Base-by-base conservation (phyloP, 2,888 invertebrate species). In the Synanthedon formicaeformis region DNA sequence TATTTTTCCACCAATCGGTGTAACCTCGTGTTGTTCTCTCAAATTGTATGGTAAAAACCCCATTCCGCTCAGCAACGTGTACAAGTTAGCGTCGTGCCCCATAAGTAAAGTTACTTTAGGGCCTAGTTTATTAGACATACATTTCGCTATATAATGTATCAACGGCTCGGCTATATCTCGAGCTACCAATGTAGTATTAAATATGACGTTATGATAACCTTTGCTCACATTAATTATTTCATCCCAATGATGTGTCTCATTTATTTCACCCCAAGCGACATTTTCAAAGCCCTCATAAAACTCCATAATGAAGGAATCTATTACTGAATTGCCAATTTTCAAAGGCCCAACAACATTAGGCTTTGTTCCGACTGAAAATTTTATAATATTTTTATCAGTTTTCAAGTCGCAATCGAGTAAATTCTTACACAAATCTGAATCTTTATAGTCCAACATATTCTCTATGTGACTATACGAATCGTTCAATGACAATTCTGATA, bases 81-180 rank as follows among this genome's bases (percentile, higher is more conserved):
- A 78, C 3, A 85, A 65, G 55, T 86, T 87, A 2, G 81, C 78
- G 63, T 85, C 85, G 56, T 87, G 86, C 0, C 83, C 86, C 78
- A 84, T 81, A 1, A 87, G 56, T 11, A 85, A 58, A 0, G 66
- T 60, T 0, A 81, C 64, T 64, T 73, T 81, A 2, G 73, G 65
- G 0, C n/a, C 2, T 6, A 51, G 41, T 10, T 61, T 51, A 27
- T 69, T 64, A 3, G 75, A 52, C 51, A 84, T 71, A 12, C 77
- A 62, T 2, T 69, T 59, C 1, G 61, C 62, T 52, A 87, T 70
- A 56, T 71, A 81, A 48, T 66, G 63, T 1, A 84, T 41, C 18
- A 87, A 58, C 0, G 82, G 82, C 34, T 58, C 52, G 0, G 84
- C 71, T 23, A 85, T 62, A 57, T 87, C 85, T 58, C 60, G 73